Conservation (phyloP, 1,140 invertebrate species). For the Neodiprion lecontei region DNA sequence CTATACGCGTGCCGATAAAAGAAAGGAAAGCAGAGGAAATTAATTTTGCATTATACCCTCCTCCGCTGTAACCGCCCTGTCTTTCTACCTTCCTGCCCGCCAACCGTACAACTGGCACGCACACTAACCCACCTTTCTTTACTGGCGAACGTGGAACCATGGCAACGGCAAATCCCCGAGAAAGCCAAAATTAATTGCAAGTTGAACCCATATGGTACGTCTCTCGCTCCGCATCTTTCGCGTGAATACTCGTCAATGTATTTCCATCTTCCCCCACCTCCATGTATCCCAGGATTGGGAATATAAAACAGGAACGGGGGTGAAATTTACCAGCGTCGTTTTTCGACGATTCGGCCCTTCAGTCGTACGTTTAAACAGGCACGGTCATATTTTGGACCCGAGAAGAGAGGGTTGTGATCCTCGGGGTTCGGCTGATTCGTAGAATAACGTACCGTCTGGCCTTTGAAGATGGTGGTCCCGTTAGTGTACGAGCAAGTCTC, state of each 20-base stretch:
- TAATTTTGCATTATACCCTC: conserved; percentile 43
- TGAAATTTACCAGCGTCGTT: too few relatives aligned
- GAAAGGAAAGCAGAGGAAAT: conserved; percentile 37
- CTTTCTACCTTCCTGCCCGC: not conserved
- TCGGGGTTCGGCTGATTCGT: too few relatives aligned
- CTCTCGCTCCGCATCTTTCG: conserved; percentile 4
- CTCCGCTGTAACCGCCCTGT: not conserved
- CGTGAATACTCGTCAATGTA: not conserved
- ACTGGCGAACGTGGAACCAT: conserved; percentile 1
- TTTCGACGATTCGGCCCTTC: too few relatives aligned
- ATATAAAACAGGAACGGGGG: too few relatives aligned
- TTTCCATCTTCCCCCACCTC: not conserved
- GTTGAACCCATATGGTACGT: conserved; percentile 27
- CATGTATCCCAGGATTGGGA: too few relatives aligned
- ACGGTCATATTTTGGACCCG: too few relatives aligned
- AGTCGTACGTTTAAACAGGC: too few relatives aligned
- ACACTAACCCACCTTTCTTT: too few relatives aligned
- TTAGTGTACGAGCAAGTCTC: too few relatives aligned
- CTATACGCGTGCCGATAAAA: conserved; percentile 21
- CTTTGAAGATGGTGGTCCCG: too few relatives aligned
- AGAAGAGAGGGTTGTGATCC: too few relatives aligned
- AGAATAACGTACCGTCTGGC: too few relatives aligned
- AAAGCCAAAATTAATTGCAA: conserved; percentile 42
- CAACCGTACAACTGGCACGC: not conserved
- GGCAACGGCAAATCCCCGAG: conserved; percentile 32